Base-by-base conservation (phyloP, 2,797 vertebrate genomes). In the Poeciliopsis presidionis region DNA sequence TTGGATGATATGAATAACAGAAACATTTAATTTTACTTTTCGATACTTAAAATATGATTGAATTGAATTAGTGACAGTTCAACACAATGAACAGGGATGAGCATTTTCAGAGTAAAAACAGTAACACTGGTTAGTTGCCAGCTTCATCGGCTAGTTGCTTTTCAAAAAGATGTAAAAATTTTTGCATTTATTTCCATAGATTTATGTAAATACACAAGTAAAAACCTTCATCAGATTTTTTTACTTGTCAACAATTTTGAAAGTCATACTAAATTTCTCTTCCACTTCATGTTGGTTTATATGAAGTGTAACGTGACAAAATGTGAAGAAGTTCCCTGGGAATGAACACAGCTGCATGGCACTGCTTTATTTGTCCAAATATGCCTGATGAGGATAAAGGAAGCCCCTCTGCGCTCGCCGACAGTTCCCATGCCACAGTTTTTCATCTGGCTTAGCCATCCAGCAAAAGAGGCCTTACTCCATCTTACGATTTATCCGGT, bases 401-500 rank as follows among this genome's bases (percentile, higher is more conserved):
- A 53, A 73, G 28, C 81, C 75, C 41, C 72, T 79, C 65, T 55
- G 74, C 74, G 82, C 87, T 85, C 76, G 83, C 73, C 77, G 63
- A 90, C 88, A 88, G 85, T 93, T 96, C 95, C 95, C 95, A 95
- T 94, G 94, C 94, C 88, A 94, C 91, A 88, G 87, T 90, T 89
- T 87, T 93, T 81, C 59, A 74, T 82, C 77, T 77, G 85, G 93
- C 93, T 94, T 92, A 94, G 73, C 85, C 89, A 89, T 88, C 80
- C 89, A 82, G 90, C 83, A 88, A 92, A 92, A 91, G 89, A 92
- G 93, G 92, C 95, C 93, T 92, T 94, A 88, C 84, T 93, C 92
- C 94, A 93, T 92, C 93, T 95, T 78, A 83, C 88, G 88, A 92
- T 94, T 93, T 95, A 96, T 95, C 95, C 92, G 75, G 87, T 94